These are phyloP conservation scores for Indicator indicator DNA, from an alignment of 2,113 vertebrate species.

Conservation along the genomic window DNA sequence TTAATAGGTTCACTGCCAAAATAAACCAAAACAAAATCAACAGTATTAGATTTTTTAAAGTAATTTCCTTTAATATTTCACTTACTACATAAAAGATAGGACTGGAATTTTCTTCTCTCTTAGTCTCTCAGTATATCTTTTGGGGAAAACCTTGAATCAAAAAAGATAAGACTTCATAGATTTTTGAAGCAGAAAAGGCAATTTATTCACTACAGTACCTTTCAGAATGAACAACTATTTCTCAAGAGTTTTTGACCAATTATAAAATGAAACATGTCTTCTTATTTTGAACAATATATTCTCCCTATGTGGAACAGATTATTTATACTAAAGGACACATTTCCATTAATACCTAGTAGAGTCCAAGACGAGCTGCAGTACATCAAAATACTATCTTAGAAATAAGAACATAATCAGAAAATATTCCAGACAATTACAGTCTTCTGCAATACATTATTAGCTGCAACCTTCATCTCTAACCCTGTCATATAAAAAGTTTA, in stretches of 20 bases:
- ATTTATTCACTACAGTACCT: conserved; percentile 50
- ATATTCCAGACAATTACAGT: conserved; percentile 29
- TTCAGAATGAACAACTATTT: conserved; percentile 49
- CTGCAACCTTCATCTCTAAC: conserved; percentile 27
- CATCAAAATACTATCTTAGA: conserved; percentile 30
- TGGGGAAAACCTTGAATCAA: conserved; percentile 43
- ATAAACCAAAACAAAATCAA: conserved; percentile 11
- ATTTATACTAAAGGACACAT: conserved; percentile 30
- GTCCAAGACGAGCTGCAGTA: neutral
- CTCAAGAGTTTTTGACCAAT: conserved; percentile 55
- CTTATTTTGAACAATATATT: conserved; percentile 65
- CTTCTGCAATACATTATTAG: neutral
- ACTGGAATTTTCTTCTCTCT: neutral
- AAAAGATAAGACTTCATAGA: conserved; percentile 36
- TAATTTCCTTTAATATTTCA: conserved; percentile 39
- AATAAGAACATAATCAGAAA: conserved; percentile 40
- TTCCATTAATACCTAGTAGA: conserved; percentile 40
- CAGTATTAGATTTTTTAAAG: conserved; percentile 27
- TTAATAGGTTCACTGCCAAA: conserved; percentile 24
- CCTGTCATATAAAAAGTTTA: conserved; percentile 24
- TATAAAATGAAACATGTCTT: conserved; percentile 63
- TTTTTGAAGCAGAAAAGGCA: conserved; percentile 42
- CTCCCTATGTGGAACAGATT: conserved; percentile 16
- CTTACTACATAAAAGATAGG: conserved; percentile 1
- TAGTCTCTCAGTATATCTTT: conserved; percentile 1